Evolutionary conservation across 2,113 vertebrate species (phyloP), one percentile per base, ranked within the genome.

Genomic region (Recurvirostra avosetta): DNA sequence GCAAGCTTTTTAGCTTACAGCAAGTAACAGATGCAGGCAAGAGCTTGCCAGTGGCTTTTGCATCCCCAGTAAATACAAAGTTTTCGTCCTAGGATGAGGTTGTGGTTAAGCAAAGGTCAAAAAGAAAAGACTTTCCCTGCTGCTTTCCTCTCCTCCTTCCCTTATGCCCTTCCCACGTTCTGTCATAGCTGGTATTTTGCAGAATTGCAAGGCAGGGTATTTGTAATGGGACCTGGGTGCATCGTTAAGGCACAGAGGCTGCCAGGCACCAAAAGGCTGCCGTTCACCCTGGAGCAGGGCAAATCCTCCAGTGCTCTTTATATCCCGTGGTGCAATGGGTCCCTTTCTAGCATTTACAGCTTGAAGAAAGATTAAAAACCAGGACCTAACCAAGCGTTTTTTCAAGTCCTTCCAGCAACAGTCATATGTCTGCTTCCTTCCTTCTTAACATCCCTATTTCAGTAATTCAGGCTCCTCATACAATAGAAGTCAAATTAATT

Each of bases 141-240:
- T 88, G 32, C 23, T 82, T 13, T 65, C 47, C 15, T 65, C 6
- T 76, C 9, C 22, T 45, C 26, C 27, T 81, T 71, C 89, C 50
- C 10, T 43, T 40, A 7, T 18, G 14, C 25, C 32, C 32, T 56
- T 72, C 23, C 40, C 0, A 0, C 2, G 18, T 70, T 43, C 25
- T 1, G 1, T 36, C 5, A 1, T 3, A 62, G 50, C 26, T 59
- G 61, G 8, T 43, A 4, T 3, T 15, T 49, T 88, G 43, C 47
- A 63, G n/a, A 75, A 88, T 6, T 11, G 9, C 22, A 53, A 68
- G 52, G 17, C 56, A 63, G 62, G 71, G 15, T 12, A 82, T 62
- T 67, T 63, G 22, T 38, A 45, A 8, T 20, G 36, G 70, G 38
- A 43, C 1, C 0, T 15, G 49, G 12, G 13, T 71, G 32, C 36